A percentile compares a stretch with the other conserved stretches of the same genome.
phyloP scores from a whole-genome alignment of 2,888 invertebrate genomes.

The Patella caerulea region DNA sequence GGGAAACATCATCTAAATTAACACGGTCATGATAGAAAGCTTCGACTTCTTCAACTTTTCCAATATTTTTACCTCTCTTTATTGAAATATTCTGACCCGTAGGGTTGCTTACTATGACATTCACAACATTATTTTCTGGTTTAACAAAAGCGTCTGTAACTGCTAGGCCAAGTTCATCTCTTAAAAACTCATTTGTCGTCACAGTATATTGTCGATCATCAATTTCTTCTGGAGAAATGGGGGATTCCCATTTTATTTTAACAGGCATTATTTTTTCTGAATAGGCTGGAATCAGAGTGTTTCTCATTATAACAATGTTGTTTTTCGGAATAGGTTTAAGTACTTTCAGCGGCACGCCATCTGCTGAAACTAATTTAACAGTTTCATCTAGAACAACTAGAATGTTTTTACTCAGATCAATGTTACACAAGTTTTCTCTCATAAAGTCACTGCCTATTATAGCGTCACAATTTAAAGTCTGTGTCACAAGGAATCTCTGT shows the following conservation, averaged over 20 bases:
- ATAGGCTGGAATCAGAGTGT: not conserved
- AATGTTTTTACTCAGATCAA: not conserved
- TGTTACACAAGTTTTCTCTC: not conserved
- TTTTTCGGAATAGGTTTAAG: not conserved
- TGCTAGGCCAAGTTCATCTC: not conserved
- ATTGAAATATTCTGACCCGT: not conserved
- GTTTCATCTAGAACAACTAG: not conserved
- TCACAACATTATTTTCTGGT: not conserved
- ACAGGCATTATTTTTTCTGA: not conserved
- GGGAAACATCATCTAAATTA: not conserved
- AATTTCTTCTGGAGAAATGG: no score
- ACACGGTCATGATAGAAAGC: not conserved
- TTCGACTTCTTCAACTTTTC: not conserved
- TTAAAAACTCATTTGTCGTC: not conserved
- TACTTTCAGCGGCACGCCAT: not conserved
- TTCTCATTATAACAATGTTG: not conserved
- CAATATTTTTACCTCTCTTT: not conserved
- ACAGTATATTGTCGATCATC: no score
- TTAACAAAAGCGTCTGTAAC: not conserved
- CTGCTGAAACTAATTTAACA: not conserved
- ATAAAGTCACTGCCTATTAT: not conserved
- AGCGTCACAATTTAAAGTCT: not conserved
- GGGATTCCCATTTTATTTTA: not conserved
- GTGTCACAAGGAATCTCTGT: not conserved
- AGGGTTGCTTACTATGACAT: not conserved